Conservation (phyloP, 2,888 invertebrate genomes). For the Hirtodrosophila cameraria region DNA sequence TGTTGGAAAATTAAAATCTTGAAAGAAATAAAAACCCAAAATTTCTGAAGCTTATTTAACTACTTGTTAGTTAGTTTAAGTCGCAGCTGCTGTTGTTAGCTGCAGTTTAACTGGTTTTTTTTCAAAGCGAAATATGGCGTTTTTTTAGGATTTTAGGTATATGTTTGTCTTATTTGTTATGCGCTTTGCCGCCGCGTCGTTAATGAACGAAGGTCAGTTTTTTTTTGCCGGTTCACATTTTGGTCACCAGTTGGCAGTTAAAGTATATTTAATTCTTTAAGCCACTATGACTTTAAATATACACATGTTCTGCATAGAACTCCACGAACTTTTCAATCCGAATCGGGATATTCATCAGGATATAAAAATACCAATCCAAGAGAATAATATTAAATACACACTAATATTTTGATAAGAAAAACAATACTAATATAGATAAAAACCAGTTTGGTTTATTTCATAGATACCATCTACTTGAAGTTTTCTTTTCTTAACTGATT, state of each 20-base stretch:
- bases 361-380: no score
- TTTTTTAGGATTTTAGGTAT: slow-evolving; percentile 53
- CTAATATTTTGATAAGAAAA: no score
- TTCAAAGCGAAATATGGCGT: slow-evolving; percentile 62
- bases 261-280: no score
- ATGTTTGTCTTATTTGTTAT: slow-evolving; percentile 68
- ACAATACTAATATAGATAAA: background rate
- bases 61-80: slow-evolving; percentile 61
- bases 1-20: slow-evolving; percentile 44
- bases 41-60: slow-evolving; percentile 68
- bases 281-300: no score
- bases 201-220: slow-evolving; percentile 74
- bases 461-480: no score
- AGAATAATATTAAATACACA: no score
- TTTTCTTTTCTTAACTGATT: background rate
- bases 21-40: slow-evolving; percentile 42
- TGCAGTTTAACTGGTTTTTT: slow-evolving; percentile 70
- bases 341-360: no score
- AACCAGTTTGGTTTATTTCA: no score
- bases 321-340: no score
- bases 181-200: slow-evolving; percentile 63
- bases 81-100: slow-evolving; percentile 38
- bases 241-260: background rate
- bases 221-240: slow-evolving; percentile 46
- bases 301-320: no score